A percentile compares a stretch with the other conserved stretches of the same genome.
These are phyloP conservation scores for Allacma fusca DNA, from an alignment of 2,888 invertebrate genomes.

Conservation along the genomic window DNA sequence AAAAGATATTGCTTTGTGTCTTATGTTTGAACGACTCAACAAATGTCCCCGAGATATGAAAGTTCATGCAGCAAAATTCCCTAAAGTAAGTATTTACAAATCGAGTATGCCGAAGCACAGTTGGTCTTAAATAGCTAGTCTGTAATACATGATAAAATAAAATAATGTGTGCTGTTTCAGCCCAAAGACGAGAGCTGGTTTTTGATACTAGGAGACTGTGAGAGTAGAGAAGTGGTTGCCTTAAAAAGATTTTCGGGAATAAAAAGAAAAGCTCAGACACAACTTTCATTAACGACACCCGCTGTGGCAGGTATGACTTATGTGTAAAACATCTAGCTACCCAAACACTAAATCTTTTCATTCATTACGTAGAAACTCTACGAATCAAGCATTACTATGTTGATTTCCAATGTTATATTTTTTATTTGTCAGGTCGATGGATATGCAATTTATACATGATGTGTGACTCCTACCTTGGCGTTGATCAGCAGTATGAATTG, in stretches of 20 bases:
- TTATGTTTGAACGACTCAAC: constrained; percentile 53
- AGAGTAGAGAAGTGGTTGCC: constrained; percentile 77
- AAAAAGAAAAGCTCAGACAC: constrained; percentile 61
- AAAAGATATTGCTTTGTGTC: constrained; percentile 52
- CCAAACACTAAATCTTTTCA: no score
- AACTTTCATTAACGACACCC: constrained; percentile 54
- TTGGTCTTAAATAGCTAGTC: no score
- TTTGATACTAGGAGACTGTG: constrained; percentile 79
- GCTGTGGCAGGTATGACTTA: constrained; percentile 44
- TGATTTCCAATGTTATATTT: no score
- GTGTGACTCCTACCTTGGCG: constrained; percentile 91
- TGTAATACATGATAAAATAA: background rate
- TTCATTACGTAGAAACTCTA: no score
- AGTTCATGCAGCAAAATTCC: constrained; percentile 84
- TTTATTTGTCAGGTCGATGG: constrained; percentile 70
- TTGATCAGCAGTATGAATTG: constrained; percentile 86
- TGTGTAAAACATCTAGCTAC: no score
- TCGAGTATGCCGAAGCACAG: no score
- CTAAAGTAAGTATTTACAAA: constrained; percentile 73
- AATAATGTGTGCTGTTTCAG: constrained; percentile 39
- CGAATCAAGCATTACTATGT: no score
- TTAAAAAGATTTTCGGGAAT: constrained; percentile 76
- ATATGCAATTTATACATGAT: constrained; percentile 83
- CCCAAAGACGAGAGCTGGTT: constrained; percentile 95
- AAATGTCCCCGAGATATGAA: constrained; percentile 66